phyloP scores from a whole-genome alignment of 1,140 invertebrate genomes.

The Drosophila nigromelanica region DNA sequence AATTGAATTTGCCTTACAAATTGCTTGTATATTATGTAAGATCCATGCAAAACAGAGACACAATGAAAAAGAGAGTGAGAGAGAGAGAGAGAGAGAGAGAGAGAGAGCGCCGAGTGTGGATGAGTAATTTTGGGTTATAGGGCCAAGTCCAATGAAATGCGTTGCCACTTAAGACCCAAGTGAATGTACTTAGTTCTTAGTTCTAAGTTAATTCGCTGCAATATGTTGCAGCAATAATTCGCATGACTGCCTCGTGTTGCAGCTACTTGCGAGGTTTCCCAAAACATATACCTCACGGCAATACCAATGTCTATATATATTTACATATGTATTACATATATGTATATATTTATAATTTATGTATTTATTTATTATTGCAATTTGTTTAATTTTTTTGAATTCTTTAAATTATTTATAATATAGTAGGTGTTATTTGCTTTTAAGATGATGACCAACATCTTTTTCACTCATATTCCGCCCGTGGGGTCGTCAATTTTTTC shows the following conservation, averaged over 20 bases:
- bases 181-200: conserved; percentile 26
- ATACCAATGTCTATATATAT: neutral
- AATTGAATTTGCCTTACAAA: conserved; percentile 52
- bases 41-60: neutral
- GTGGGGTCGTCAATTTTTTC: no score
- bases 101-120: neutral
- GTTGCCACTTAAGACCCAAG: conserved; percentile 40
- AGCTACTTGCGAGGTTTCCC: conserved; percentile 46
- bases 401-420: no score
- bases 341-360: neutral
- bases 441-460: no score
- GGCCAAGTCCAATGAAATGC: conserved; percentile 55
- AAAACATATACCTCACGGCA: neutral
- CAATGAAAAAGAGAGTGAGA: neutral
- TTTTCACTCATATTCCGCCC: no score
- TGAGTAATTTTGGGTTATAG: conserved; percentile 52
- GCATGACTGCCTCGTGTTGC: conserved; percentile 32
- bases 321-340: neutral
- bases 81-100: neutral
- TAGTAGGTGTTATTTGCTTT: no score
- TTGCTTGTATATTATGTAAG: conserved; percentile 38
- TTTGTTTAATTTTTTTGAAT: no score
- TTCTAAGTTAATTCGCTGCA: conserved; percentile 39
- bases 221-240: conserved; percentile 50
- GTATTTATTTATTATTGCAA: no score